A percentile compares a stretch with the other conserved stretches of the same genome.
Conservation (phyloP, 2,797 vertebrate genomes). For the Astyanax mexicanus region DNA sequence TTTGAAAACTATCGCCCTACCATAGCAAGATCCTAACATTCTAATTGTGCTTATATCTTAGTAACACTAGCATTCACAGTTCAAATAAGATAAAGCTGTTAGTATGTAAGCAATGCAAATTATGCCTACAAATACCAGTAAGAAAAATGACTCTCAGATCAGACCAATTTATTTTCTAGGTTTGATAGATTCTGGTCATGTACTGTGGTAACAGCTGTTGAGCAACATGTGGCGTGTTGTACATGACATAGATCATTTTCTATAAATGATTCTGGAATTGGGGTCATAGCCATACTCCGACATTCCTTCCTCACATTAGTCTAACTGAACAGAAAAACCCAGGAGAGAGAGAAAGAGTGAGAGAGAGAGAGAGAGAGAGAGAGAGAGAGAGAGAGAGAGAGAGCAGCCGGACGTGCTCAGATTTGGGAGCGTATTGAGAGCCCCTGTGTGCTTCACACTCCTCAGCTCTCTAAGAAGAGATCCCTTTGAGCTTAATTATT, state of each 20-base stretch:
- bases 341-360: too few species aligned
- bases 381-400: too few species aligned
- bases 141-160: not conserved
- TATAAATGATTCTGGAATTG: not conserved
- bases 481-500: slow-evolving; percentile 10
- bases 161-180: not conserved
- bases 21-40: too few species aligned
- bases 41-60: too few species aligned
- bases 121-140: too few species aligned
- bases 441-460: not conserved
- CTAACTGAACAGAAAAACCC: not conserved
- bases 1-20: too few species aligned
- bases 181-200: not conserved
- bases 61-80: too few species aligned
- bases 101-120: too few species aligned
- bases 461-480: not conserved
- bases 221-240: not conserved
- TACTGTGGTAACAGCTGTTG: not conserved
- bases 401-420: not conserved
- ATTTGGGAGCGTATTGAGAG: not conserved
- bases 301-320: not conserved
- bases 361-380: too few species aligned
- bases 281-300: not conserved
- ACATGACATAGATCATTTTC: slow-evolving; percentile 1
- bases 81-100: too few species aligned